Evolutionary conservation across 2,888 invertebrate species (phyloP), one percentile per base, ranked within the genome.

Genomic region (Protodeltote pygarga): DNA sequence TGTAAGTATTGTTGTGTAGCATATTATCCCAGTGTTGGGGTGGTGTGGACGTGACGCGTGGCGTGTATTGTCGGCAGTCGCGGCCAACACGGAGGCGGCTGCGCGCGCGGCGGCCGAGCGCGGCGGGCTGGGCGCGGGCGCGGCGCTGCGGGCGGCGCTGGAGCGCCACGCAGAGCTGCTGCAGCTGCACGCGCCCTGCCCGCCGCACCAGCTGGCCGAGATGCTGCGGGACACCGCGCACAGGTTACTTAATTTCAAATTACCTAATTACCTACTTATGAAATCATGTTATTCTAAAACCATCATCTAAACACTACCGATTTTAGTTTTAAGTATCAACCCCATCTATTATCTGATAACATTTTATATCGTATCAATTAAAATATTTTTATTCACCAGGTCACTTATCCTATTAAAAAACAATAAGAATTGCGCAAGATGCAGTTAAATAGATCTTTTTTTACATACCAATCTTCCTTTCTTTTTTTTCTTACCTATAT

Each of bases 1-100:
- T 98, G 98, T 98, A 89, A 94, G 95, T 85, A 47, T 9, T 6
- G 5, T 5, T 16, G 9, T 5, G 3, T 19, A 10, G 5, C 11
- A 4, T 11, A 2, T 11, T 3, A 4, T 24, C 9, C 3, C 2
- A 16, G 3, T 29, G 9, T 17, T 11, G 8, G n/a, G n/a, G n/a
- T n/a, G 10, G 3, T 23, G 23, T 9, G n/a, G 3, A 23, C n/a
- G 3, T 3, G 5, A 11, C 10, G 9, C 10, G 10, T 3, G 1
- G 3, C n/a, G 2, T 8, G 5, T 11, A 0, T 4, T 28, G 0
- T 15, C 4, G 0, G 1, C 66, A 90, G 89, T 89, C 71, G 78
- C 79, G 2, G 77, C 81, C 0, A 79, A 88, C 76, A 88, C 90
- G 13, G 89, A 89, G 39, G 77, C 81, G 2, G 82, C 83, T 0